These are phyloP conservation scores for Labia minor DNA, from an alignment of 2,888 invertebrate species.

Conservation along the genomic window DNA sequence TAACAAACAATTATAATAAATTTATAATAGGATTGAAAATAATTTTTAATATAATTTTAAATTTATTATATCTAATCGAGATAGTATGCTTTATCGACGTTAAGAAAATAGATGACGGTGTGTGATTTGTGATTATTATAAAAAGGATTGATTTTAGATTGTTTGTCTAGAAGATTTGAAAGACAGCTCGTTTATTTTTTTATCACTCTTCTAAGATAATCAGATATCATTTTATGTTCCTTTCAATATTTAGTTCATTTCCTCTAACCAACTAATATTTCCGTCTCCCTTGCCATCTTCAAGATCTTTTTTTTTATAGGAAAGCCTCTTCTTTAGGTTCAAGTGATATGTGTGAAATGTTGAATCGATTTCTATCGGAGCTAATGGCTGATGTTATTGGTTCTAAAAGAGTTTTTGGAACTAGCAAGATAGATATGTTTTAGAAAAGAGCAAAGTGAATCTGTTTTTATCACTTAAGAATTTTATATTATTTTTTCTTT, in stretches of 20 bases:
- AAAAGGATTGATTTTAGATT: too few relatives aligned
- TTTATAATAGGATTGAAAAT: too few relatives aligned
- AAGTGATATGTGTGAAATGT: constrained; percentile 13
- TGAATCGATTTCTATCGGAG: neutral
- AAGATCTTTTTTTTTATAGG: neutral
- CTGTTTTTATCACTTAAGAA: neutral
- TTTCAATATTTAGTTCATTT: neutral
- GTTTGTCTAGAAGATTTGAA: too few relatives aligned
- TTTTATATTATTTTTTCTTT: too few relatives aligned
- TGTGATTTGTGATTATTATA: too few relatives aligned
- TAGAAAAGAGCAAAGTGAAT: neutral
- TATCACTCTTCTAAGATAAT: too few relatives aligned
- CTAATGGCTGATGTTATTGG: constrained; percentile 13
- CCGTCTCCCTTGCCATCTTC: neutral
- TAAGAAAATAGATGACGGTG: too few relatives aligned
- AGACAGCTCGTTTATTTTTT: too few relatives aligned
- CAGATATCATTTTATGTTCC: neutral
- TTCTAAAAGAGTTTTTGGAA: neutral
- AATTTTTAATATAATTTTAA: too few relatives aligned
- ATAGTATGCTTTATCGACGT: too few relatives aligned
- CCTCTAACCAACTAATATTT: neutral
- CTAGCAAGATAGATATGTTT: neutral
- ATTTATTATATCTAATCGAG: too few relatives aligned
- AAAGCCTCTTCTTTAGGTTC: neutral
- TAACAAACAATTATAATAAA: too few relatives aligned